Base-by-base conservation (phyloP, 2,888 invertebrate species). In the Drosophila demipolita region DNA sequence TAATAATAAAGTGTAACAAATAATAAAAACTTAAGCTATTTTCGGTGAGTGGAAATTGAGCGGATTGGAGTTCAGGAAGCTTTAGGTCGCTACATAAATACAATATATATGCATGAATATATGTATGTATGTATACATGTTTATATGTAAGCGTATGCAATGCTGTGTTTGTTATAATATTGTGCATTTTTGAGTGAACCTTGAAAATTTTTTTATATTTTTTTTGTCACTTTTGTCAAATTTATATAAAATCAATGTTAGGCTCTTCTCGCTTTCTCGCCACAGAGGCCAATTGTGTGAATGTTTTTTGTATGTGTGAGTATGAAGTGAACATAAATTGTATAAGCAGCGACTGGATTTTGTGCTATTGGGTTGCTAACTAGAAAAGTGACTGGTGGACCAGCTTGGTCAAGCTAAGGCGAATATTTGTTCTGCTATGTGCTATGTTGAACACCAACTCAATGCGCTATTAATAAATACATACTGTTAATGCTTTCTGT, bases 181-280 rank as follows among this genome's bases (percentile, higher is more conserved):
- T 29, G 48, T 67, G 59, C 49, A 64, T 72, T 70, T 49, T 29
- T 48, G 54, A 54, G 45, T 65, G 45, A 89, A 82, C 85, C 89
- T 85, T 87, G 80, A 85, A 85, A 64, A 58, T 29, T 38, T 35
- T 29, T 12, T 11, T 23, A 20, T 12, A 29, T 29, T 70, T 49
- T 54, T 72, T 67, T 52, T 53, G 52, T 50, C 57, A 65, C 38
- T 74, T 60, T 70, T 75, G 69, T 82, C 66, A 70, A 78, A 53
- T 54, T n/a, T 50, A 81, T 76, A 80, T 79, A 89, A 89, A 85
- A 89, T 89, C 89, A 85, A 89, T 85, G 82, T 57, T 66, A 38
- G 45, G 69, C 68, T 87, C 80, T 82, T 69, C 65, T 70, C n/a
- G 32, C 66, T 73, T 66, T 69, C 63, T 67, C 20, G 32, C 65